Evolutionary conservation across 2,113 vertebrate species (phyloP).

Genomic region (Atlantisia rogersi): DNA sequence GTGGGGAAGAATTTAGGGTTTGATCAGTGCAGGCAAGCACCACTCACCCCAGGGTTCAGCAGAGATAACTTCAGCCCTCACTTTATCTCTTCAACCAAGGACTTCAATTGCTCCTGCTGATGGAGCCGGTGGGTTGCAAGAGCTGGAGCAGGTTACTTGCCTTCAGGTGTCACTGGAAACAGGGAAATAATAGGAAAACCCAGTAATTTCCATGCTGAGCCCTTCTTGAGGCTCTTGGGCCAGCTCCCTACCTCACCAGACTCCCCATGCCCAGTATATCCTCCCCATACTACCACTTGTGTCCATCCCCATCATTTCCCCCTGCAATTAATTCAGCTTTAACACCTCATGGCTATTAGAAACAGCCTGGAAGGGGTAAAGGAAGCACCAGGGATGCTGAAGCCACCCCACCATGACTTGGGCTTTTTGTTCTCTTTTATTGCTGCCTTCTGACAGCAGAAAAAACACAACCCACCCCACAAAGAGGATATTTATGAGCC

Average conservation of each 20-base stretch:
- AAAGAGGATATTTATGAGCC: constrained; percentile 44
- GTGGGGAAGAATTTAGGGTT: neutral
- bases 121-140: constrained; percentile 6
- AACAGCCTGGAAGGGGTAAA: neutral
- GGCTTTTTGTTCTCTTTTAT: neutral
- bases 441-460: neutral
- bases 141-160: constrained; percentile 30
- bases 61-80: neutral
- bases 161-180: constrained; percentile 31
- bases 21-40: neutral
- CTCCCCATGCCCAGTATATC: neutral
- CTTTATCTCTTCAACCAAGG: constrained; percentile 3
- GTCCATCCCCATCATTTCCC: too few species aligned
- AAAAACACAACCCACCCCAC: neutral
- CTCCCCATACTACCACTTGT: neutral
- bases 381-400: neutral
- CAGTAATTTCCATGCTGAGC: neutral
- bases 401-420: neutral
- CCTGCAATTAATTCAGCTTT: neutral
- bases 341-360: neutral
- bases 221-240: neutral
- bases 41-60: too few species aligned
- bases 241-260: neutral
- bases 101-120: constrained; percentile 26
- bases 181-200: constrained; percentile 9